Percentiles rank a stretch among this genome's conserved stretches.
Evolutionary conservation across 2,113 vertebrate species (phyloP).

Genomic region (Scopus umbretta): DNA sequence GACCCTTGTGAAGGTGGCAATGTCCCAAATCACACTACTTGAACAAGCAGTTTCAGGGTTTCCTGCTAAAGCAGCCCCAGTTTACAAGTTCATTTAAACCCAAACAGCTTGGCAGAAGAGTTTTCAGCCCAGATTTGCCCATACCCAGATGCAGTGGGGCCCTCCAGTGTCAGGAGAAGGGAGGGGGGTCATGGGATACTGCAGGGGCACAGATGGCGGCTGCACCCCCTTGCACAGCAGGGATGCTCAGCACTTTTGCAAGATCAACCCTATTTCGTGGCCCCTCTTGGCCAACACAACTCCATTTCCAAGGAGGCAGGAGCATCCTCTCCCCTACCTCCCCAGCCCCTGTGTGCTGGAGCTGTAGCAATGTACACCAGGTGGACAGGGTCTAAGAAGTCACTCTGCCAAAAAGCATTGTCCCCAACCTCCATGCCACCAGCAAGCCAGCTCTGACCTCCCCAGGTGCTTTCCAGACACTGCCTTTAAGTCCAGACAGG

Average conservation of each 20-base stretch:
- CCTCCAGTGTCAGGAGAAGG: not conserved
- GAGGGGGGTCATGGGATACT: accelerated
- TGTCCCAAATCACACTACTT: not conserved
- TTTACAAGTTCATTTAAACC: not conserved
- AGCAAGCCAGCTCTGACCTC: not conserved
- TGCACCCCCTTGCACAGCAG: not conserved
- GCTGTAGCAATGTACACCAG: not conserved
- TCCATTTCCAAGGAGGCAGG: not conserved
- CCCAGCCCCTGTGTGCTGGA: not conserved
- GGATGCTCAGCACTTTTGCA: not conserved
- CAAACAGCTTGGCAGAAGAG: not conserved
- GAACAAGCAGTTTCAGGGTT: not conserved
- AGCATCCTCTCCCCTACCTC: not conserved
- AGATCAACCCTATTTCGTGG: accelerated
- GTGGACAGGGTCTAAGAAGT: not conserved
- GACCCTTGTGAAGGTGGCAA: too few relatives aligned
- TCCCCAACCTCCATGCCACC: not conserved
- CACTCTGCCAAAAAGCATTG: not conserved
- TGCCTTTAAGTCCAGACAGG: not conserved
- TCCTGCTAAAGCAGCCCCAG: not conserved
- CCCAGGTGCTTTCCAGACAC: not conserved
- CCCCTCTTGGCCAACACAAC: not conserved
- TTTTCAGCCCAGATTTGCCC: not conserved
- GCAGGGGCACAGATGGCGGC: accelerated
- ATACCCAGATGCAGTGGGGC: not conserved